Evolutionary conservation across 2,113 vertebrate species (phyloP).

Genomic region (Poecile atricapillus): DNA sequence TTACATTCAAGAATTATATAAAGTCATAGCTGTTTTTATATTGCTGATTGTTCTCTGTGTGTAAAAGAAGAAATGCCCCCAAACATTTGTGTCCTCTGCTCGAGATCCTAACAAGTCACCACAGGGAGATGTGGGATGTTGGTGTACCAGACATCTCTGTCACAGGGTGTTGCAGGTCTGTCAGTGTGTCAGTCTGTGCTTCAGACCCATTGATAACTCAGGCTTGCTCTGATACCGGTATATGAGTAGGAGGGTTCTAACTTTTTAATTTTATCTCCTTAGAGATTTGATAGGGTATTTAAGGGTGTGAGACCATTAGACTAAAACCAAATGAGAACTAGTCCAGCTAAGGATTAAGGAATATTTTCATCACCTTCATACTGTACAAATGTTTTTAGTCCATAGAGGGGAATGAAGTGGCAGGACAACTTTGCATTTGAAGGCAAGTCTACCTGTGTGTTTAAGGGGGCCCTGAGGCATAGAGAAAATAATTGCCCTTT

Average conservation of each 20-base stretch:
- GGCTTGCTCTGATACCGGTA: not conserved
- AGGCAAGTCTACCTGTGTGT: not conserved
- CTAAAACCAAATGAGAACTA: not conserved
- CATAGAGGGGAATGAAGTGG: not conserved
- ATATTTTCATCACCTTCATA: not conserved
- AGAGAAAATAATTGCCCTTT: not conserved
- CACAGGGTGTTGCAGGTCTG: not conserved
- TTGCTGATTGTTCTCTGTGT: not conserved
- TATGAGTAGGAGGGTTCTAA: not conserved
- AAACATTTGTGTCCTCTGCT: not conserved
- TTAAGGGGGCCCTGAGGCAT: not conserved
- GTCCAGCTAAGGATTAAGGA: not conserved
- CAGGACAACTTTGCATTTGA: not conserved
- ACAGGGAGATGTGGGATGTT: not conserved
- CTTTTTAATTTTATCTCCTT: not conserved
- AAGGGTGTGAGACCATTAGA: not conserved
- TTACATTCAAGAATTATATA: not conserved
- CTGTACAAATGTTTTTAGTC: not conserved
- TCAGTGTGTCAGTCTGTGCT: not conserved
- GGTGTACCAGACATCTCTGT: not conserved
- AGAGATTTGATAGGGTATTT: not conserved
- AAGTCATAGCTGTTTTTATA: not conserved
- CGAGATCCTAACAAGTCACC: not conserved
- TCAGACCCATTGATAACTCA: not conserved
- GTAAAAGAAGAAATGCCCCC: not conserved